Base-by-base conservation (phyloP, 2,888 invertebrate genomes). In the Erebia ligea region DNA sequence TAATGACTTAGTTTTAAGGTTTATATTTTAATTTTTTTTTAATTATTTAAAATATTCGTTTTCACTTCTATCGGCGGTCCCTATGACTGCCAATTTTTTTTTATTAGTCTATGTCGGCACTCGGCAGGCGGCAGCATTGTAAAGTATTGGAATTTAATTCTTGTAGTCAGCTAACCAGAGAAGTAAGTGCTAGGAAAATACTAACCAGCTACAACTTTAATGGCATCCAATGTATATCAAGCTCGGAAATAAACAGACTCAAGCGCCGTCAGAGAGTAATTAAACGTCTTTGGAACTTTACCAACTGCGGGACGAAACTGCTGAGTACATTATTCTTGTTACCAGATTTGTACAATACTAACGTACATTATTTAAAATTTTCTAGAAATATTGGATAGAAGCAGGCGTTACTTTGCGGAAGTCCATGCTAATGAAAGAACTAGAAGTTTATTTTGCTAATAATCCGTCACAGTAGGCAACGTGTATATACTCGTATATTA, bases 231-330 rank as follows among this genome's bases (percentile, higher is more conserved):
- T 48, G 48, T 48, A 58, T 19, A 42, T 19, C 9, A 57, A 13
- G 25, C 45, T 21, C 15, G 34, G 66, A 58, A 67, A 58, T 48
- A 57, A 67, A 66, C 42, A 56, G 34, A 67, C 57, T 48, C 57
- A 45, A 67, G 67, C 17, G 34, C 54, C 45, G 54, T 50, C 59
- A 48, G 50, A 19, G 59, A 73, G 73, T 73, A 73, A 73, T 73
- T 73, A 70, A 65, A 73, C 67, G 59, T 68, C 69, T 73, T 68
- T 67, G 70, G 61, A 73, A 68, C 68, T 70, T 34, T 62, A 68
- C 73, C 68, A 66, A 67, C 57, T 45, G 42, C 40, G 62, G 52
- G 63, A 58, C 50, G 71, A 73, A 71, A 73, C 50, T 58, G 63
- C 52, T 63, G 17, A 19, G 42, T 59, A 67, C 63, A 65, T 72